Percentiles rank a stretch among this genome's conserved stretches.
These are phyloP conservation scores for Trinorchestia longiramus DNA, from an alignment of 1,140 invertebrate genomes.

Conservation along the genomic window DNA sequence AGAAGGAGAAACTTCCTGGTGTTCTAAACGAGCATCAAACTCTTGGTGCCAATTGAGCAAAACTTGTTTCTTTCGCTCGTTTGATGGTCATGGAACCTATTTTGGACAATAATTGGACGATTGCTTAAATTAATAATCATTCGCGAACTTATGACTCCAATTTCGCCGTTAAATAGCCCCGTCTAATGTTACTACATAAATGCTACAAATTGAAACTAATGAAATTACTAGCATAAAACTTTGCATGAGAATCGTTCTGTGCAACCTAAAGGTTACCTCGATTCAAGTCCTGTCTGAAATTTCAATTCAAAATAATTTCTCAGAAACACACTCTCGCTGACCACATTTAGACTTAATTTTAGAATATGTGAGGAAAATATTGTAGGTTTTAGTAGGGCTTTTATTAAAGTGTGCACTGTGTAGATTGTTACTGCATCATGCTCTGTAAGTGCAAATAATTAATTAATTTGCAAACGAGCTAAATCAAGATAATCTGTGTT, in stretches of 20 bases:
- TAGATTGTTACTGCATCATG: too few species aligned
- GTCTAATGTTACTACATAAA: neutral
- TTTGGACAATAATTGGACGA: neutral
- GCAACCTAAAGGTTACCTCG: neutral
- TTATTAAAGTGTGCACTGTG: too few species aligned
- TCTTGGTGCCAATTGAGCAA: neutral
- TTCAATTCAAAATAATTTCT: too few species aligned
- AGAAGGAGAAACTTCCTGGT: neutral
- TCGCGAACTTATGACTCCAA: neutral
- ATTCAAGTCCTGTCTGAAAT: too few species aligned
- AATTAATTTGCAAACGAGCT: too few species aligned
- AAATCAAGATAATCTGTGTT: too few species aligned
- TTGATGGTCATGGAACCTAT: neutral
- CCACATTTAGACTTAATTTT: too few species aligned
- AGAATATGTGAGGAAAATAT: too few species aligned
- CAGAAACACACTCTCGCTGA: too few species aligned
- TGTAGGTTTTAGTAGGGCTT: too few species aligned
- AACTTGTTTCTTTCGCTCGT: constrained; percentile 14
- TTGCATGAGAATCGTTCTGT: neutral
- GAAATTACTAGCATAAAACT: neutral
- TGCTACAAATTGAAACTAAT: neutral
- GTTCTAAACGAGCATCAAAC: constrained; percentile 28
- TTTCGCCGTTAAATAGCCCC: neutral
- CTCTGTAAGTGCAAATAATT: too few species aligned
- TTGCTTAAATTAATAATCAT: neutral